Evolutionary conservation across 2,113 vertebrate species (phyloP).

Genomic region (Dendrocopos noguchii): DNA sequence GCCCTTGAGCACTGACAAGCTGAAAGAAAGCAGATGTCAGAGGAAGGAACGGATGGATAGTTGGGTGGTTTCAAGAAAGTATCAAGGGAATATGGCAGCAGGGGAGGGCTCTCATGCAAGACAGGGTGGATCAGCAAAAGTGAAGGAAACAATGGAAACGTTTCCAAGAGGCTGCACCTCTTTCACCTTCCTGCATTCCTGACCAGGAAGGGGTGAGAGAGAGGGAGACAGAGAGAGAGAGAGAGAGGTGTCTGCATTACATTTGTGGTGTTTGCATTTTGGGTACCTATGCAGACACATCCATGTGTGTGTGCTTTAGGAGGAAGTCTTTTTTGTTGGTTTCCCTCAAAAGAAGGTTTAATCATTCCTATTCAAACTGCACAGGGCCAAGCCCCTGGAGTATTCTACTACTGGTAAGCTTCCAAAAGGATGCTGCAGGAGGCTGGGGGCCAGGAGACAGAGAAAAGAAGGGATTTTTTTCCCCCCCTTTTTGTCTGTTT

Average conservation of each 20-base stretch:
- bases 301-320: neutral
- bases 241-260: neutral
- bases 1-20: slow-evolving; percentile 67
- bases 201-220: neutral
- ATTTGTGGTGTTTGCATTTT: neutral
- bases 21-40: slow-evolving; percentile 70
- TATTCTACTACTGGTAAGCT: neutral
- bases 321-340: neutral
- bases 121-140: slow-evolving; percentile 14
- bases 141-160: neutral
- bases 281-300: neutral
- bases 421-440: slow-evolving; percentile 37
- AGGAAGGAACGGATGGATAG: slow-evolving; percentile 52
- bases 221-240: neutral
- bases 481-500: neutral
- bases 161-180: neutral
- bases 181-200: slow-evolving; percentile 5
- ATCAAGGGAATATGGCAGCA: slow-evolving; percentile 47
- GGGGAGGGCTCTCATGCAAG: slow-evolving; percentile 43
- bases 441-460: neutral
- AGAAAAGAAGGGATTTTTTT: neutral
- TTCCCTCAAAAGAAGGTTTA: slow-evolving; percentile 14
- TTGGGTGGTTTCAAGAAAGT: slow-evolving; percentile 59
- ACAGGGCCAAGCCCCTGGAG: neutral
- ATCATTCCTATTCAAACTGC: slow-evolving; percentile 30